phyloP scores from a whole-genome alignment of 2,797 vertebrate species.

The Pseudocheirus occidentalis region DNA sequence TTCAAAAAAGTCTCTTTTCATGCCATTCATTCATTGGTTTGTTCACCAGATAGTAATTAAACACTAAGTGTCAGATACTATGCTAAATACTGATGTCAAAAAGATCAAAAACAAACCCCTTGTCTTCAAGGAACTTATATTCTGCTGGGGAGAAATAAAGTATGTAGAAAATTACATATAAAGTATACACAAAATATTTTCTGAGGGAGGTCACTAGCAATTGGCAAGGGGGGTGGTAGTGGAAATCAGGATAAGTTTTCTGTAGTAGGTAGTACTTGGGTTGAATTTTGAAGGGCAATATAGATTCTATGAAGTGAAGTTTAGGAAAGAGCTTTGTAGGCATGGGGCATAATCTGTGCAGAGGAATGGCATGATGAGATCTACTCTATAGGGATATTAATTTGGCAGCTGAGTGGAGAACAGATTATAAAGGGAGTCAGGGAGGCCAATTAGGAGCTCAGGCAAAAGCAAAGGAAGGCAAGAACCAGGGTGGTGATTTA shows the following conservation, averaged over 20 bases:
- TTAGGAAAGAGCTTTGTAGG: not conserved
- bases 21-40: not conserved
- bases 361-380: not conserved
- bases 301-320: not conserved
- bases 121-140: not conserved
- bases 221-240: too few relatives aligned
- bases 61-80: not conserved
- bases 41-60: not conserved
- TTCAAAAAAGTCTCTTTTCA: not conserved
- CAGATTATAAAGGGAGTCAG: not conserved
- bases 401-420: not conserved
- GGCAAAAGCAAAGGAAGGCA: not conserved
- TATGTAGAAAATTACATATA: not conserved
- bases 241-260: not conserved
- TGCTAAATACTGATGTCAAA: not conserved
- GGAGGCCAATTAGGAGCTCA: not conserved
- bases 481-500: not conserved
- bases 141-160: not conserved
- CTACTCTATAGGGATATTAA: not conserved
- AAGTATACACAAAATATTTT: not conserved
- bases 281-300: not conserved
- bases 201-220: not conserved
- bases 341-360: not conserved
- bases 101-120: not conserved
- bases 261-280: not conserved